A percentile compares a stretch with the other conserved stretches of the same genome.
These are phyloP conservation scores for Scarus forsteni DNA, from an alignment of 2,797 vertebrate species.

Conservation along the genomic window DNA sequence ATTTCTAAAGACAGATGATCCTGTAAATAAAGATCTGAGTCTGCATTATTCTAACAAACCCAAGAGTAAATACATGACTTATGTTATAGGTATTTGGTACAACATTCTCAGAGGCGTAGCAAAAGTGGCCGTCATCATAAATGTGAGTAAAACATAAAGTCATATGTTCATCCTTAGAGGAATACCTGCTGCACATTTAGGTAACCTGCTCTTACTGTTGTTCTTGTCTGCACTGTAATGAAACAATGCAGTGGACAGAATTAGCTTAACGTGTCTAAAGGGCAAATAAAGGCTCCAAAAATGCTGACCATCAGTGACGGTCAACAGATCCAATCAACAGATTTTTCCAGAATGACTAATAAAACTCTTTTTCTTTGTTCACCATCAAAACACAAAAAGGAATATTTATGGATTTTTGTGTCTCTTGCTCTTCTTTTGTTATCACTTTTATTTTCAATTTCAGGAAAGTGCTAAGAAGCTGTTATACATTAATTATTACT, in stretches of 20 bases:
- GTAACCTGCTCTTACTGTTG: background rate
- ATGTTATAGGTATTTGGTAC: conserved; percentile 95
- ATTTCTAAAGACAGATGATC: too few relatives aligned
- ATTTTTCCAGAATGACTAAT: too few relatives aligned
- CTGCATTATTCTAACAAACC: background rate
- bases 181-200: background rate
- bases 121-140: conserved; percentile 97
- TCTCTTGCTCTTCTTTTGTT: too few relatives aligned
- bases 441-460: too few relatives aligned
- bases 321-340: too few relatives aligned
- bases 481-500: too few relatives aligned
- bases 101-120: conserved; percentile 94
- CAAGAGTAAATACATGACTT: conserved; percentile 13
- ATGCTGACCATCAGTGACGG: too few relatives aligned
- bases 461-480: too few relatives aligned
- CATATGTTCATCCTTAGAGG: too few relatives aligned
- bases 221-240: background rate
- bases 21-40: background rate
- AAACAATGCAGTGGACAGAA: background rate
- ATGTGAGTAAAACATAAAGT: conserved; percentile 87
- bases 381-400: too few relatives aligned
- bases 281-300: background rate
- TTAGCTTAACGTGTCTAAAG: background rate
- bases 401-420: too few relatives aligned
- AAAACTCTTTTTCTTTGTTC: too few relatives aligned